Percentiles rank a stretch among this genome's conserved stretches.
phyloP scores from a whole-genome alignment of 2,113 vertebrate species.

The Electrona antarctica region DNA sequence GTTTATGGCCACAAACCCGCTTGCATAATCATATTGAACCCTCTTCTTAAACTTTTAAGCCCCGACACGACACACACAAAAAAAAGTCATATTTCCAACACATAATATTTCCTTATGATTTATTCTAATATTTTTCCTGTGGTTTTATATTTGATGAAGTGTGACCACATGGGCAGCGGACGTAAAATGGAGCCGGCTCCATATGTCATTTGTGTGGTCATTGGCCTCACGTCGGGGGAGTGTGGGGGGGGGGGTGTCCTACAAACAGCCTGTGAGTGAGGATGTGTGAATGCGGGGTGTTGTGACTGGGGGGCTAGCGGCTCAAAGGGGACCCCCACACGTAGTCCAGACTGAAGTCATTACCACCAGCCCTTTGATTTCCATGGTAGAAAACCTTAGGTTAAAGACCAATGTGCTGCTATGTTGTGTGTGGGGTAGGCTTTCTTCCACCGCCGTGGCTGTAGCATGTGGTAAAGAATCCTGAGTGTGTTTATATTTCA shows the following conservation, averaged over 20 bases:
- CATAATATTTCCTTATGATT: conserved; percentile 31
- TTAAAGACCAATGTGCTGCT: conserved; percentile 56
- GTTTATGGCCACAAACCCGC: not conserved
- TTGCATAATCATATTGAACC: conserved; percentile 38
- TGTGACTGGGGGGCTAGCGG: conserved; percentile 54
- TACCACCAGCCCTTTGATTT: conserved; percentile 71
- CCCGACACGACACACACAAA: not conserved
- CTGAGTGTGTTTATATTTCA: too few species aligned
- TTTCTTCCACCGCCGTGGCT: conserved; percentile 45
- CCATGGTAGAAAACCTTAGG: conserved; percentile 57
- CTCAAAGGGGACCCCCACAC: conserved; percentile 62
- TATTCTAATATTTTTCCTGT: conserved; percentile 49
- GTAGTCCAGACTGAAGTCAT: conserved; percentile 72
- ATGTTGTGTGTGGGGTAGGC: conserved; percentile 26
- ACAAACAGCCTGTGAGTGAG: conserved; percentile 60
- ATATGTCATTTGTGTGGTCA: conserved; percentile 62
- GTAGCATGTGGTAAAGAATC: conserved; percentile 4
- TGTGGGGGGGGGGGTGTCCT: conserved; percentile 31
- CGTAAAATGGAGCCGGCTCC: conserved; percentile 49
- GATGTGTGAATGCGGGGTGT: conserved; percentile 60
- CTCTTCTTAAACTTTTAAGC: conserved; percentile 5
- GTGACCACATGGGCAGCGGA: conserved; percentile 42
- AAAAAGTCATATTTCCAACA: not conserved
- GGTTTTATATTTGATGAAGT: conserved; percentile 65
- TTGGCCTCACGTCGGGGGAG: conserved; percentile 45